These are phyloP conservation scores for Aplodontia rufa DNA, from an alignment of 2,113 vertebrate species.

Conservation along the genomic window DNA sequence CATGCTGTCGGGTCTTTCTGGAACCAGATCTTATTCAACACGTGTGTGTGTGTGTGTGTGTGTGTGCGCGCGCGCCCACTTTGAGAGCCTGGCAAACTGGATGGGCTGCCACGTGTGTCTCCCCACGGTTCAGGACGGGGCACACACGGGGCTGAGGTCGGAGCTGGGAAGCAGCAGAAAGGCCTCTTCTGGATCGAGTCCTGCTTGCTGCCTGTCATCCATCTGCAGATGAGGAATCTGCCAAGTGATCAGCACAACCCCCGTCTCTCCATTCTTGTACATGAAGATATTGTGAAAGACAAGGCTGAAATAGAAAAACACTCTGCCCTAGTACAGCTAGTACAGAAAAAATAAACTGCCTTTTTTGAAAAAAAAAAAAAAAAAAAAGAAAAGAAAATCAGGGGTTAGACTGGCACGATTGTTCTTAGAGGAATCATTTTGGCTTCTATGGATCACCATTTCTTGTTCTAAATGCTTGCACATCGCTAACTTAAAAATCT, in stretches of 20 bases:
- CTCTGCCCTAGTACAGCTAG: not conserved
- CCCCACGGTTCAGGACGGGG: not conserved
- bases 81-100: not conserved
- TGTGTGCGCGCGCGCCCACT: too few relatives aligned
- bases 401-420: not conserved
- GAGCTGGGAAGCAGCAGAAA: not conserved
- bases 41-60: not conserved
- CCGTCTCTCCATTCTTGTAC: not conserved
- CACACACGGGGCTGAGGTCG: not conserved
- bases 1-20: not conserved
- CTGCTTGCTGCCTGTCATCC: not conserved
- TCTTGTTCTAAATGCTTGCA: slow-evolving; percentile 37
- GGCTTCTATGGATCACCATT: not conserved
- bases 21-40: not conserved
- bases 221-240: not conserved
- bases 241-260: not conserved
- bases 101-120: not conserved
- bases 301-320: slow-evolving; percentile 5
- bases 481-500: slow-evolving; percentile 35
- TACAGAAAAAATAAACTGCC: not conserved
- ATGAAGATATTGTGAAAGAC: not conserved
- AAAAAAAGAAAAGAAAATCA: not conserved
- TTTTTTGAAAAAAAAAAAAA: not conserved
- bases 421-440: slow-evolving; percentile 15
- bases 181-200: not conserved